Conservation (phyloP, 2,797 vertebrate species). For the Okamejei kenojei region DNA sequence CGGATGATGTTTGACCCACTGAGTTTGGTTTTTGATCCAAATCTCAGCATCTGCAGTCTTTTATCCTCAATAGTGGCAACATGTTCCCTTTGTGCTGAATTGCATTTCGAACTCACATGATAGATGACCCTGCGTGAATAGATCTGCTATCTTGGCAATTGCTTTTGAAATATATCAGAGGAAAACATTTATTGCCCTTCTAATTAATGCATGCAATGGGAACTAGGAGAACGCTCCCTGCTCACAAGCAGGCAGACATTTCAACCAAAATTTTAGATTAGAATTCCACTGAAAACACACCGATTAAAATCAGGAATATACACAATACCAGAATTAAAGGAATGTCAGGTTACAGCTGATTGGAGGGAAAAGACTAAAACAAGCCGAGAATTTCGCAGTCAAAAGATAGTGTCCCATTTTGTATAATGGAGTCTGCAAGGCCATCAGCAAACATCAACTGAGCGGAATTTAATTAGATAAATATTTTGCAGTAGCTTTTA, state of each 20-base stretch:
- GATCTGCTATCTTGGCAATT: not conserved
- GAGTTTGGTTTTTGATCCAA: too few relatives aligned
- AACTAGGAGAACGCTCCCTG: not conserved
- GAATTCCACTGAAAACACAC: too few relatives aligned
- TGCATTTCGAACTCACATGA: not conserved
- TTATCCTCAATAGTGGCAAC: not conserved
- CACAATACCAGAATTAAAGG: not conserved
- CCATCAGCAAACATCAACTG: not conserved
- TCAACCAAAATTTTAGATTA: too few relatives aligned
- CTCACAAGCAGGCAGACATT: not conserved
- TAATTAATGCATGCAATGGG: not conserved
- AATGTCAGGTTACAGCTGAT: not conserved
- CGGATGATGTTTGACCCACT: too few relatives aligned
- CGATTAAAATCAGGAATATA: not conserved
- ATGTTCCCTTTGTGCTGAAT: not conserved
- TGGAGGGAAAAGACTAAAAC: too few relatives aligned
- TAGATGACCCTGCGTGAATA: not conserved
- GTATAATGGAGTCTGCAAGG: not conserved
- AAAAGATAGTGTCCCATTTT: not conserved
- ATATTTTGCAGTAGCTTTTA: not conserved
- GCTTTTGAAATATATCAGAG: not conserved
- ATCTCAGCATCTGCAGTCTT: too few relatives aligned
- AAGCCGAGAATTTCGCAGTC: constrained; percentile 6
- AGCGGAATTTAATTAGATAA: constrained; percentile 8
- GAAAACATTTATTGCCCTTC: not conserved